These are phyloP conservation scores for Oryzias woworae DNA, from an alignment of 2,113 vertebrate species.

Conservation along the genomic window DNA sequence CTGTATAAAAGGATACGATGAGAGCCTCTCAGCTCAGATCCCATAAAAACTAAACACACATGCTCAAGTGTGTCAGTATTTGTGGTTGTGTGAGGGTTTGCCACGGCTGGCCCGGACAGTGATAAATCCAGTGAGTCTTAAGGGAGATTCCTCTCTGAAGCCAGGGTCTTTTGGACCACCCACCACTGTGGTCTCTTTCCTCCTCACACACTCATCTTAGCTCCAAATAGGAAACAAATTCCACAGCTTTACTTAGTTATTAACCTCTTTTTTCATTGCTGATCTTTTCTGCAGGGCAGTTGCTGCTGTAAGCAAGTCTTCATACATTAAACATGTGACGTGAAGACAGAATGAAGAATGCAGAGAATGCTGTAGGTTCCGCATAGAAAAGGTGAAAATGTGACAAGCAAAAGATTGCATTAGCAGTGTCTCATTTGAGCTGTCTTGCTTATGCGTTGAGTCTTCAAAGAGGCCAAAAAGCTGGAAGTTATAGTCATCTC, in stretches of 20 bases:
- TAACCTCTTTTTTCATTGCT: slow-evolving; percentile 21
- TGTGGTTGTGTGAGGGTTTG: slow-evolving; percentile 49
- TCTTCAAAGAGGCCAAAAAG: slow-evolving; percentile 69
- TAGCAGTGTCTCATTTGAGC: slow-evolving; percentile 73
- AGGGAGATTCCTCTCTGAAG: slow-evolving; percentile 67
- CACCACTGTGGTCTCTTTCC: slow-evolving; percentile 61
- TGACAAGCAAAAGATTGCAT: slow-evolving; percentile 67
- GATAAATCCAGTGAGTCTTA: slow-evolving; percentile 67
- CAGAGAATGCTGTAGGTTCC: slow-evolving; percentile 30
- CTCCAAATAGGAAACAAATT: slow-evolving; percentile 70
- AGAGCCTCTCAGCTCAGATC: slow-evolving; percentile 30
- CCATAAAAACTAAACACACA: slow-evolving; percentile 57
- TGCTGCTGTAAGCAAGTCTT: slow-evolving; percentile 54
- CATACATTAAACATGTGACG: slow-evolving; percentile 42
- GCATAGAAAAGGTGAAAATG: slow-evolving; percentile 77
- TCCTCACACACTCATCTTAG: slow-evolving; percentile 22
- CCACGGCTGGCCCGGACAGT: slow-evolving; percentile 48
- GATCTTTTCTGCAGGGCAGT: slow-evolving; percentile 47
- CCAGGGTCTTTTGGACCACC: slow-evolving; percentile 66
- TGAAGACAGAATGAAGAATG: slow-evolving; percentile 22
- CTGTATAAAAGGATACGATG: slow-evolving; percentile 44
- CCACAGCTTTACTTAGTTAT: slow-evolving; percentile 54
- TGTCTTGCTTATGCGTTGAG: slow-evolving; percentile 33
- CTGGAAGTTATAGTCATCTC: slow-evolving; percentile 79
- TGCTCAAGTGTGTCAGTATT: slow-evolving; percentile 44